phyloP scores from a whole-genome alignment of 1,140 invertebrate species.

The Latrodectus geometricus region DNA sequence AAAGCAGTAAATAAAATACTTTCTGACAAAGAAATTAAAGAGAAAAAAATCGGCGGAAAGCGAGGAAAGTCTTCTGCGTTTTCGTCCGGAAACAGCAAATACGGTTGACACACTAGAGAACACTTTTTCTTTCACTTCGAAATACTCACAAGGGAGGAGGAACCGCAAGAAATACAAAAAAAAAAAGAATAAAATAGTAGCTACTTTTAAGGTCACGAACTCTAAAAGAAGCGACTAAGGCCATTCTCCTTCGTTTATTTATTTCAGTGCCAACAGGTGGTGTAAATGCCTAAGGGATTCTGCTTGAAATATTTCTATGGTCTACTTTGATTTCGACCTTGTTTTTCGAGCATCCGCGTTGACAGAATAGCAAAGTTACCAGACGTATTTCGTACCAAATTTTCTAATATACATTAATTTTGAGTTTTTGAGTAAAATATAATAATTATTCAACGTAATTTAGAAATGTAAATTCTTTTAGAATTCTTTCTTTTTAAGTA shows the following conservation, averaged over 20 bases:
- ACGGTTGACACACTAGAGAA: background rate
- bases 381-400: too few relatives aligned
- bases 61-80: background rate
- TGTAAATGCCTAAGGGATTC: conserved; percentile 24
- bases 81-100: background rate
- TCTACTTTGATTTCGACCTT: conserved; percentile 46
- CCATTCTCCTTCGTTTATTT: conserved; percentile 11
- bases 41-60: background rate
- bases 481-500: too few relatives aligned
- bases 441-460: too few relatives aligned
- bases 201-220: conserved; percentile 34
- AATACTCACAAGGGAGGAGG: background rate
- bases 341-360: conserved; percentile 1
- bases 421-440: too few relatives aligned
- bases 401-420: too few relatives aligned
- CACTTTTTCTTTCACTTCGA: background rate
- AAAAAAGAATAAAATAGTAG: background rate
- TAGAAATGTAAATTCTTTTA: too few relatives aligned
- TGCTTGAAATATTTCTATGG: conserved; percentile 8
- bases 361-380: too few relatives aligned
- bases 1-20: too few relatives aligned
- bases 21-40: too few relatives aligned
- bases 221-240: conserved; percentile 35
- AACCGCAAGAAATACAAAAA: background rate
- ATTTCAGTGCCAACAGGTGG: conserved; percentile 45